Conservation (phyloP, 2,888 invertebrate genomes). For the Tridacna crocea region DNA sequence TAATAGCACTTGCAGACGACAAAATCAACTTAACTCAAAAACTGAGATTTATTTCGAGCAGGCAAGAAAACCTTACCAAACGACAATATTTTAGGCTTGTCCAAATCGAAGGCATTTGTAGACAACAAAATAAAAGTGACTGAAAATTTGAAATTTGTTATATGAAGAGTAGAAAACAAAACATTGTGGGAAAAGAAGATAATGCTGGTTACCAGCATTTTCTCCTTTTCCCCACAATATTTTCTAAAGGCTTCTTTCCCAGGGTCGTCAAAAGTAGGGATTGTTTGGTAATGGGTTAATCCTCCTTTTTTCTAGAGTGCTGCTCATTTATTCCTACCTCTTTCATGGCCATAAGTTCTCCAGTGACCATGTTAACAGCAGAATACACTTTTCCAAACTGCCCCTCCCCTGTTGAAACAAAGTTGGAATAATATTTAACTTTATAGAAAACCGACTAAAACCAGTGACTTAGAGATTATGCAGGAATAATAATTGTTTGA, state of each 20-base stretch:
- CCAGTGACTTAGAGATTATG: not conserved
- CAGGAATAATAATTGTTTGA: no score
- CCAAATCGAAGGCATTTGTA: no score
- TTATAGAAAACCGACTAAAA: not conserved
- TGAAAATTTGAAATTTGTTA: no score
- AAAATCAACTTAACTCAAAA: no score
- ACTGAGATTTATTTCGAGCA: no score
- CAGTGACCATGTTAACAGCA: slow-evolving; percentile 95
- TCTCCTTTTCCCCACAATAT: not conserved
- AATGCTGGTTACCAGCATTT: not conserved
- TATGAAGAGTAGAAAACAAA: not conserved
- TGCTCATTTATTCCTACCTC: no score
- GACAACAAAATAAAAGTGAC: no score
- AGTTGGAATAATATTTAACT: not conserved
- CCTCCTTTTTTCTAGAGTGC: no score
- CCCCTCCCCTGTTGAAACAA: slow-evolving; percentile 89
- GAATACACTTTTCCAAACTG: slow-evolving; percentile 98
- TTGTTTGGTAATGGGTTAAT: not conserved
- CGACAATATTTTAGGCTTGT: not conserved
- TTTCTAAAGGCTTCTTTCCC: no score
- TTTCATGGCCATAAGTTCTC: slow-evolving; percentile 97
- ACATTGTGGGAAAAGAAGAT: not conserved
- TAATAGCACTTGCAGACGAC: no score
- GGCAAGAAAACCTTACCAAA: not conserved
- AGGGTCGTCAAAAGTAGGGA: no score